Base-by-base conservation (phyloP, 2,888 invertebrate species). In the Seladonia tumulorum region DNA sequence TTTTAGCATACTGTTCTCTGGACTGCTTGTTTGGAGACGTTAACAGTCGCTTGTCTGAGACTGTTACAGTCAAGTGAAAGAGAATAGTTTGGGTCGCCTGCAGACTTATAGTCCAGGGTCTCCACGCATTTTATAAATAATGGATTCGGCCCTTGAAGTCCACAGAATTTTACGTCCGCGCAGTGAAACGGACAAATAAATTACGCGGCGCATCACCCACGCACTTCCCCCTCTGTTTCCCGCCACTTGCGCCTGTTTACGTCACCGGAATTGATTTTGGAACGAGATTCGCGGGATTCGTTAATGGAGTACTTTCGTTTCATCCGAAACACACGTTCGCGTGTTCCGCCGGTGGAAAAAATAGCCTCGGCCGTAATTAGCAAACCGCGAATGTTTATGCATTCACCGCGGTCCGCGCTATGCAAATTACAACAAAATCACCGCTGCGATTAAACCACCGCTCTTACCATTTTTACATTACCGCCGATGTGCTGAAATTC, bases 61-160 rank as follows among this genome's bases (percentile, higher is more conserved):
- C 35, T 35, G 35, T 35, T 35, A 35, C 35, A 4, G 35, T 35
- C 35, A 35, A 4, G 35, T 35, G 35, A 35, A 35, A 35, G 35
- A 35, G 35, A 35, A 35, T 35, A 35, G 5, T 35, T 35, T 35
- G 5, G 35, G 35, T 35, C 35, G 35, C 35, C 5, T 35, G 35
- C 35, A 35, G 35, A 35, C 35, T 35, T 35, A 35, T 35, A 5
- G 35, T 35, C 35, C 35, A 3, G 35, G 5, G 4, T 35, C 35
- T 35, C 35, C 35, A 35, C 35, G 35, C 35, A 18, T 66, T 16
- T 85, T 80, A 88, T 87, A 87, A 88, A 88, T 88, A 85, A 73
- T 76, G 78, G 78, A 81, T 78, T 39, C 70, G 47, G 66, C n/a
- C 68, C 68, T 63, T 16, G 60, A 25, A 47, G 49, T 22, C 63